These are phyloP conservation scores for Ramphastos sulfuratus DNA, from an alignment of 2,113 vertebrate species.

Conservation along the genomic window DNA sequence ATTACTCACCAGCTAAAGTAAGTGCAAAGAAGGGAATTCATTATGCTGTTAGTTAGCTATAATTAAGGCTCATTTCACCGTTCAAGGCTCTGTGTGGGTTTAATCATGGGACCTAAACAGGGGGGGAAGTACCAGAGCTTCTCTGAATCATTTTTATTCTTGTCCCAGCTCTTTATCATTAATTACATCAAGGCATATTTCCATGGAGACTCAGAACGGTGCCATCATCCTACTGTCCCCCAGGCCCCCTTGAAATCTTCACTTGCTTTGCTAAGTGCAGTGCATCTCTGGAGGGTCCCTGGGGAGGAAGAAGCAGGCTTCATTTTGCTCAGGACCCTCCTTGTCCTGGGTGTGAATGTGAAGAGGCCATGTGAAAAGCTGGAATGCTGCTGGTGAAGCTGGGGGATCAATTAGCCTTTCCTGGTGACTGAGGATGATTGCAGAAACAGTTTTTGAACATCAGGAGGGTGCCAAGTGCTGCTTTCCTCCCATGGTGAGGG, in stretches of 20 bases:
- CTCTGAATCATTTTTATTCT: slow-evolving; percentile 61
- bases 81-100: slow-evolving; percentile 46
- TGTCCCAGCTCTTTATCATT: background rate
- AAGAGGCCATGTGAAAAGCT: background rate
- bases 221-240: background rate
- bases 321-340: background rate
- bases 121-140: background rate
- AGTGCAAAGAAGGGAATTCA: background rate
- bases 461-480: background rate
- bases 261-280: background rate
- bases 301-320: background rate
- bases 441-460: slow-evolving; percentile 23
- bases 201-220: slow-evolving; percentile 20
- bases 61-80: slow-evolving; percentile 10
- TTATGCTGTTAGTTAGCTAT: slow-evolving; percentile 37
- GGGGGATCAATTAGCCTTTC: slow-evolving; percentile 27
- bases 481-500: background rate
- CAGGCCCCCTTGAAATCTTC: background rate
- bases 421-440: background rate
- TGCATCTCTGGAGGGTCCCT: rapidly evolving
- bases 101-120: slow-evolving; percentile 19
- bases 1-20: slow-evolving; percentile 49
- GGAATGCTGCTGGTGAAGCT: background rate
- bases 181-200: slow-evolving; percentile 33
- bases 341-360: background rate